A percentile compares a stretch with the other conserved stretches of the same genome.
Evolutionary conservation across 2,888 invertebrate genomes (phyloP).

Genomic region (Chalcis sispes): DNA sequence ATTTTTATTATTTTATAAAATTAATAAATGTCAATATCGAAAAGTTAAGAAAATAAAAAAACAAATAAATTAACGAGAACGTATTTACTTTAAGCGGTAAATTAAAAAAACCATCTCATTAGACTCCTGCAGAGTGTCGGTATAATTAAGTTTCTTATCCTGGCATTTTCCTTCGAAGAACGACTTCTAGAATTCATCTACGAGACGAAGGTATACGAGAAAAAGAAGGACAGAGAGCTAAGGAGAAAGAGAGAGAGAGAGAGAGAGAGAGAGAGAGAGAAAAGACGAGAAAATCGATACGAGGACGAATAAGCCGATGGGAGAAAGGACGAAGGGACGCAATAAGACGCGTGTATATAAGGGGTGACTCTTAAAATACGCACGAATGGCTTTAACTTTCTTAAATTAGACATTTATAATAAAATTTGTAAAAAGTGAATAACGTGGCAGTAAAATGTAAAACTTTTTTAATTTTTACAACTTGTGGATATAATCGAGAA

Average conservation of each 20-base stretch:
- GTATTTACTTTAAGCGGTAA: too few relatives aligned
- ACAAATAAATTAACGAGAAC: too few relatives aligned
- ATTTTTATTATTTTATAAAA: too few relatives aligned
- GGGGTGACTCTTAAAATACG: slow-evolving; percentile 15
- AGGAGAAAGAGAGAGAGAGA: slow-evolving; percentile 19
- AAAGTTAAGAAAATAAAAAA: too few relatives aligned
- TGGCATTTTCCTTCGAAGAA: slow-evolving; percentile 3
- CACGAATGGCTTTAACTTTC: background rate
- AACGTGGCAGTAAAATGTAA: too few relatives aligned
- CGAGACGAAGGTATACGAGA: background rate
- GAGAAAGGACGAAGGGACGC: slow-evolving; percentile 30
- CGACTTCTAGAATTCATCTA: slow-evolving; percentile 3
- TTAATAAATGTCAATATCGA: too few relatives aligned
- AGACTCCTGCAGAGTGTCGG: too few relatives aligned
- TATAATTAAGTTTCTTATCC: slow-evolving; percentile 15
- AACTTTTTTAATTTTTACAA: too few relatives aligned
- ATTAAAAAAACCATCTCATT: too few relatives aligned
- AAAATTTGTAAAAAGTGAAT: too few relatives aligned
- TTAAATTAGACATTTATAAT: too few relatives aligned
- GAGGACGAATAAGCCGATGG: slow-evolving; percentile 38
- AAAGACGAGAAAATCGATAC: slow-evolving; percentile 38
- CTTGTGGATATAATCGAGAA: too few relatives aligned
- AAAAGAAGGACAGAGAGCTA: background rate
- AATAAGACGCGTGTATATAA: slow-evolving; percentile 34
- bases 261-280: slow-evolving; percentile 34